Conservation (phyloP, 2,888 invertebrate genomes). For the Brenthis ino region DNA sequence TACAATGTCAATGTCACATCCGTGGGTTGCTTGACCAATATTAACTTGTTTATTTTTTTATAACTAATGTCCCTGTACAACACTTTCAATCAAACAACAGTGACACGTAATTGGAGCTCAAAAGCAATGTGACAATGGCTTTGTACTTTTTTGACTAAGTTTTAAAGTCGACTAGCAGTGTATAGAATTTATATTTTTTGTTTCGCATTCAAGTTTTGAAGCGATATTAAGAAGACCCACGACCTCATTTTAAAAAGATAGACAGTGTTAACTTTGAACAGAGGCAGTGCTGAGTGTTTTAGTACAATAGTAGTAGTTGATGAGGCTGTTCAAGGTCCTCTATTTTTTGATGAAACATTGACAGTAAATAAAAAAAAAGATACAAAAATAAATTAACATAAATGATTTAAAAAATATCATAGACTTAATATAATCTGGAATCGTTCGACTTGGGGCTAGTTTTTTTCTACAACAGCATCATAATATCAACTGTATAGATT, state of each 20-base stretch:
- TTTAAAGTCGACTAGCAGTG: constrained; percentile 22
- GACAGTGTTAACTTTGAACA: constrained; percentile 51
- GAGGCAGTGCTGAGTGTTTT: constrained; percentile 39
- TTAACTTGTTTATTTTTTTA: background rate
- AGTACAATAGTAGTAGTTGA: constrained; percentile 44
- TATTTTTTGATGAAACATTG: constrained; percentile 33
- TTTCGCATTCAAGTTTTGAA: constrained; percentile 32
- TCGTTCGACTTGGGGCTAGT: constrained; percentile 68
- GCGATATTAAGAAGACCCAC: constrained; percentile 57
- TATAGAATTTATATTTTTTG: constrained; percentile 20
- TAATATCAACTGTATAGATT: constrained; percentile 31
- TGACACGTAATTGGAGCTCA: constrained; percentile 34
- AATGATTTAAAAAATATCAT: constrained; percentile 52
- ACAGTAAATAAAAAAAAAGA: constrained; percentile 51
- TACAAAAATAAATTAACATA: constrained; percentile 49
- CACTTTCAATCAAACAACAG: constrained; percentile 6
- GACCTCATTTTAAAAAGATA: constrained; percentile 57
- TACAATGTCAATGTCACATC: constrained; percentile 86
- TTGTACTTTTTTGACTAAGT: constrained; percentile 42
- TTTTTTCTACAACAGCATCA: constrained; percentile 77
- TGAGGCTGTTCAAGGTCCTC: constrained; percentile 17
- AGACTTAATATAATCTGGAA: constrained; percentile 26
- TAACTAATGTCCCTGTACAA: background rate
- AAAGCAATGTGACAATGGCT: constrained; percentile 65
- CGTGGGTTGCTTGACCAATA: constrained; percentile 19